phyloP scores from a whole-genome alignment of 2,113 vertebrate genomes.

The Channa argus region DNA sequence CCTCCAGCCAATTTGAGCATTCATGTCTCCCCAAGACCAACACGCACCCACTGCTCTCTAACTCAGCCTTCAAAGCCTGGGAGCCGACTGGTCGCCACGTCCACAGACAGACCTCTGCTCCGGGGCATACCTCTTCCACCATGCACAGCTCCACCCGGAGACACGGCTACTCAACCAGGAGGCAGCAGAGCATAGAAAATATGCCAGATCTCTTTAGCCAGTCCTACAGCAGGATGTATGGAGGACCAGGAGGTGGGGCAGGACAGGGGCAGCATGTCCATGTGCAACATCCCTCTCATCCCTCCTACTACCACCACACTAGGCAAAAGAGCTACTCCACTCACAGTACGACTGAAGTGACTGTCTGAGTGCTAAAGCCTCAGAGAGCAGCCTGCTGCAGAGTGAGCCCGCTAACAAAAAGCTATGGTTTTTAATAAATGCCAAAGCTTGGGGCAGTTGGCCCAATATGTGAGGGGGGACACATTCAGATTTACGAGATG shows the following conservation, averaged over 20 bases:
- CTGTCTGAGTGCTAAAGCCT: slow-evolving; percentile 83
- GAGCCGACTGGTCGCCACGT: slow-evolving; percentile 75
- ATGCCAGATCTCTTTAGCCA: slow-evolving; percentile 83
- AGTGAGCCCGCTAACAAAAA: too few species aligned
- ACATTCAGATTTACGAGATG: slow-evolving; percentile 1
- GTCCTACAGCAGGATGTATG: slow-evolving; percentile 64
- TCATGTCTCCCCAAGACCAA: slow-evolving; percentile 81
- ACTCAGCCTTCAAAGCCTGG: slow-evolving; percentile 84
- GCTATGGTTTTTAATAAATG: not conserved
- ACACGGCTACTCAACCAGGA: slow-evolving; percentile 77
- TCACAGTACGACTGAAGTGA: slow-evolving; percentile 96
- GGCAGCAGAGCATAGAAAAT: slow-evolving; percentile 88
- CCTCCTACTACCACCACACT: slow-evolving; percentile 68
- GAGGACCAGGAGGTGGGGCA: slow-evolving; percentile 43
- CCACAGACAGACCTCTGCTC: slow-evolving; percentile 79
- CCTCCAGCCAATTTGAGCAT: slow-evolving; percentile 79
- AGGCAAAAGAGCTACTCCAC: slow-evolving; percentile 85
- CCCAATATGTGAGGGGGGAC: slow-evolving; percentile 13
- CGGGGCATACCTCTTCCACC: slow-evolving; percentile 62
- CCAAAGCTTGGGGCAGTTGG: slow-evolving; percentile 30
- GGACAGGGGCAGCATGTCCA: slow-evolving; percentile 48
- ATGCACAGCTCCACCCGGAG: slow-evolving; percentile 71
- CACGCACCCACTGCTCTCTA: slow-evolving; percentile 76
- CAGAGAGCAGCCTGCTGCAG: slow-evolving; percentile 1
- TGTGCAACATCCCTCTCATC: slow-evolving; percentile 54